These are phyloP conservation scores for Scyliorhinus canicula DNA, from an alignment of 2,797 vertebrate genomes.

Conservation along the genomic window DNA sequence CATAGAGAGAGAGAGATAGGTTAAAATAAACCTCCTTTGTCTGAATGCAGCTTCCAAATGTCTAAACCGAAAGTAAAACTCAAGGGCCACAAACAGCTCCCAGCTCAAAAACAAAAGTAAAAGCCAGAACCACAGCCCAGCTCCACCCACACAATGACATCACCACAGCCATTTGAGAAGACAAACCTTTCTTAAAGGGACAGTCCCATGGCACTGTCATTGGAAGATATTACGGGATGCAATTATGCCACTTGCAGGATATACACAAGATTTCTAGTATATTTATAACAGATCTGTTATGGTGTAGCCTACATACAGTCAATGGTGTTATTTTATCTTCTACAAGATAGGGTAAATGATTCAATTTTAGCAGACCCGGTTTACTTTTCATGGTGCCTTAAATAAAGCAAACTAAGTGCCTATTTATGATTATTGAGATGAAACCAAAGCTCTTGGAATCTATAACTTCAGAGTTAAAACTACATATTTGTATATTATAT, in stretches of 20 bases:
- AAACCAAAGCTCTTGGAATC: not conserved
- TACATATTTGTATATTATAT: not conserved
- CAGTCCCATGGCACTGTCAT: too few relatives aligned
- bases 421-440: not conserved
- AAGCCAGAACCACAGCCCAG: too few relatives aligned
- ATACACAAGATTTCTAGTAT: not conserved
- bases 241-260: not conserved
- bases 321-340: not conserved
- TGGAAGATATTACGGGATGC: not conserved
- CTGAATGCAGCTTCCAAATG: too few relatives aligned
- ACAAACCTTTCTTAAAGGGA: too few relatives aligned
- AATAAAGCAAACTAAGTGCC: not conserved
- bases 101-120: too few relatives aligned
- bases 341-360: not conserved
- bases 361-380: not conserved
- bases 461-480: not conserved
- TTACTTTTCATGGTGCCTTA: not conserved
- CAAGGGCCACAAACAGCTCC: too few relatives aligned
- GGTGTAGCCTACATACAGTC: not conserved
- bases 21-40: too few relatives aligned
- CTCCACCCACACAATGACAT: too few relatives aligned
- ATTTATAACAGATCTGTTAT: not conserved
- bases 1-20: too few relatives aligned
- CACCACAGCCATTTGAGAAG: too few relatives aligned
- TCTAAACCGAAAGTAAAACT: too few relatives aligned